A percentile compares a stretch with the other conserved stretches of the same genome.
Conservation (phyloP, 2,888 invertebrate species). For the Sinopyrophorus schimmeli region DNA sequence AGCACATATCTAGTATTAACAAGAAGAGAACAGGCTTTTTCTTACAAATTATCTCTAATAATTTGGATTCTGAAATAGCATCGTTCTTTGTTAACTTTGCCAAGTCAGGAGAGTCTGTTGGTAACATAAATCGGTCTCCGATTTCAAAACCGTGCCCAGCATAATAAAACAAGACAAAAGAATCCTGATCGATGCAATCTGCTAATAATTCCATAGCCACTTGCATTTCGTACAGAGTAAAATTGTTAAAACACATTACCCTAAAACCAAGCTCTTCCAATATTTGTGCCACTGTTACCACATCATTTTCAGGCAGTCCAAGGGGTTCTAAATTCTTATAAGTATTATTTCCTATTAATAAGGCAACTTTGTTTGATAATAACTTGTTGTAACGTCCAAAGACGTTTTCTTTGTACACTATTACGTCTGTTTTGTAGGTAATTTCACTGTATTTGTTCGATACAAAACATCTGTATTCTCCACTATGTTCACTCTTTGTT, state of each 20-base stretch:
- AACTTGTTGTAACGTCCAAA: constrained; percentile 11
- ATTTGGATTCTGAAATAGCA: constrained; percentile 58
- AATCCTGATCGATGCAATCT: constrained; percentile 35
- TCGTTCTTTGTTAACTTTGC: constrained; percentile 51
- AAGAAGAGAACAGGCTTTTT: constrained; percentile 57
- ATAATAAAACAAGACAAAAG: constrained; percentile 60
- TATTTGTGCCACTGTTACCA: constrained; percentile 35
- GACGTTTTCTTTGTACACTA: constrained; percentile 20
- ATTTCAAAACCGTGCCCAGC: constrained; percentile 62
- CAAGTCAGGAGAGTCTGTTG: constrained; percentile 56
- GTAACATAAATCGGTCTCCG: constrained; percentile 59
- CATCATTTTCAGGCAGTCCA: constrained; percentile 41
- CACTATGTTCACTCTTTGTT: constrained; percentile 20
- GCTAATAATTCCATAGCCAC: constrained; percentile 40
- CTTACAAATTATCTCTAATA: constrained; percentile 54
- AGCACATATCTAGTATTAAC: constrained; percentile 63
- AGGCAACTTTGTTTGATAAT: constrained; percentile 41
- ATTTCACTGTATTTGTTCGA: constrained; percentile 32
- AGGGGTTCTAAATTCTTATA: constrained; percentile 35
- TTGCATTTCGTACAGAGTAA: constrained; percentile 40
- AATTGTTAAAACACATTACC: constrained; percentile 42
- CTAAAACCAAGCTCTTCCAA: constrained; percentile 39
- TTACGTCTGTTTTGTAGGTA: constrained; percentile 17
- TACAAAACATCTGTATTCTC: constrained; percentile 36
- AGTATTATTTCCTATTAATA: constrained; percentile 42